Percentiles rank a stretch among this genome's conserved stretches.
These are phyloP conservation scores for Amblyopsis hoosieri DNA, from an alignment of 2,797 vertebrate species.

Conservation along the genomic window DNA sequence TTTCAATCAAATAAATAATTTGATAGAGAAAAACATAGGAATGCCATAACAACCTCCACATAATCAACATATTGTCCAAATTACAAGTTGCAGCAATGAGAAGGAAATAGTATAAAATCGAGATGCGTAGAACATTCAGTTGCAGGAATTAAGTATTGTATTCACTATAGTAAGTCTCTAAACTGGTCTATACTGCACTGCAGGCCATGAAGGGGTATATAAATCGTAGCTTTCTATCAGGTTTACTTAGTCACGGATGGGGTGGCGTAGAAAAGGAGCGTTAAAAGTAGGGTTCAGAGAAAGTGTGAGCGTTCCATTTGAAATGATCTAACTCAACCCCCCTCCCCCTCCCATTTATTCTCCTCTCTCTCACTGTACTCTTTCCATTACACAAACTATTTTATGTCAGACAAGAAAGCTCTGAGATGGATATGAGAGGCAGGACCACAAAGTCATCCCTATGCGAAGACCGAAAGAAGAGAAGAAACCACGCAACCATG, in stretches of 20 bases:
- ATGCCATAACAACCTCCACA: too few species aligned
- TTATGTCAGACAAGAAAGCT: slow-evolving; percentile 47
- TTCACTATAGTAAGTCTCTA: slow-evolving; percentile 15
- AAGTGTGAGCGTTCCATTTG: slow-evolving; percentile 56
- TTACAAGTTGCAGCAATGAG: background rate
- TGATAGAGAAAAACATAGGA: too few species aligned
- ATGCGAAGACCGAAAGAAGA: background rate
- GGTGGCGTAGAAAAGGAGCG: slow-evolving; percentile 41
- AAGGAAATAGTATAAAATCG: background rate
- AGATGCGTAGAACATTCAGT: background rate
- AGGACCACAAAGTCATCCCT: background rate
- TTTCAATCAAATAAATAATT: too few species aligned
- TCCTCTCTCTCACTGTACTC: background rate
- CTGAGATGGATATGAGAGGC: background rate
- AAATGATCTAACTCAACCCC: slow-evolving; percentile 52
- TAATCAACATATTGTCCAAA: too few species aligned
- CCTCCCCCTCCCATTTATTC: slow-evolving; percentile 15
- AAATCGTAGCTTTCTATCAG: slow-evolving; percentile 39
- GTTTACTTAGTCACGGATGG: slow-evolving; percentile 50
- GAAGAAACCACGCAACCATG: too few species aligned
- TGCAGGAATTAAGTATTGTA: slow-evolving; percentile 5
- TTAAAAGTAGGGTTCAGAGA: slow-evolving; percentile 55
- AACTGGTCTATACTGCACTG: slow-evolving; percentile 14
- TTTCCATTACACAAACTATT: slow-evolving; percentile 65
- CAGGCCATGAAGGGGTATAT: slow-evolving; percentile 31